A percentile compares a stretch with the other conserved stretches of the same genome.
phyloP scores from a whole-genome alignment of 1,140 invertebrate species.

The Drosophila rufa region DNA sequence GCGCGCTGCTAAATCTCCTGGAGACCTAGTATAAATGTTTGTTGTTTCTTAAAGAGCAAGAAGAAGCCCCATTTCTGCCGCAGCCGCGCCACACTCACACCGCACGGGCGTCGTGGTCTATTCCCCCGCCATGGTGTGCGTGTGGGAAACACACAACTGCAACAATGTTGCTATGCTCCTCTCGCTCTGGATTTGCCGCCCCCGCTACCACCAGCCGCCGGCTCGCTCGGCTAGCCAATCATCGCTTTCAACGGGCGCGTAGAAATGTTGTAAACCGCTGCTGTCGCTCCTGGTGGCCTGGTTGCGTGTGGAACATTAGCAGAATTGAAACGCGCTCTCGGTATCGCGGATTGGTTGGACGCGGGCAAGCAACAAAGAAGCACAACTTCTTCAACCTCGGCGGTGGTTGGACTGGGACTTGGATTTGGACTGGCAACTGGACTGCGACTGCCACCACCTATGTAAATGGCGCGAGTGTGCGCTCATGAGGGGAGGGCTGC shows the following conservation, averaged over 20 bases:
- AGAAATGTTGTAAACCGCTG: conserved; percentile 75
- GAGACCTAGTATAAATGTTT: conserved; percentile 84
- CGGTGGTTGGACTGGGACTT: conserved; percentile 44
- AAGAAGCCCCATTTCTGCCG: conserved; percentile 66
- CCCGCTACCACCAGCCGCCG: conserved; percentile 13
- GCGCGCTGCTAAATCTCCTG: conserved; percentile 78
- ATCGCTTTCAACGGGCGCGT: conserved; percentile 62
- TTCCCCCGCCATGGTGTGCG: conserved; percentile 4
- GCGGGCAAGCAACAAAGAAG: conserved; percentile 81
- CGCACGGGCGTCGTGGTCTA: conserved; percentile 1
- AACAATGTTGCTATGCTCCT: conserved; percentile 66
- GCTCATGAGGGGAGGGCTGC: conserved; percentile 1
- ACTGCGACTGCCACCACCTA: conserved; percentile 17
- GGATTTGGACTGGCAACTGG: conserved; percentile 13
- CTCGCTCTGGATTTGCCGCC: conserved; percentile 41
- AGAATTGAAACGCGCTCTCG: conserved; percentile 84
- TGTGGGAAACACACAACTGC: conserved; percentile 38
- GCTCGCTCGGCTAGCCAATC: conserved; percentile 67
- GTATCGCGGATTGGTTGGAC: conserved; percentile 83
- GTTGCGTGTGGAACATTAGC: conserved; percentile 84
- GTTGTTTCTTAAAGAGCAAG: conserved; percentile 84
- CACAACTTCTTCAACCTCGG: conserved; percentile 79
- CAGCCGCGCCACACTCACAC: conserved; percentile 22
- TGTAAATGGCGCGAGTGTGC: conserved; percentile 20
- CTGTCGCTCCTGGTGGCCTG: conserved; percentile 68